These are phyloP conservation scores for Acanthacorydalis orientalis DNA, from an alignment of 2,888 invertebrate species.

Conservation along the genomic window DNA sequence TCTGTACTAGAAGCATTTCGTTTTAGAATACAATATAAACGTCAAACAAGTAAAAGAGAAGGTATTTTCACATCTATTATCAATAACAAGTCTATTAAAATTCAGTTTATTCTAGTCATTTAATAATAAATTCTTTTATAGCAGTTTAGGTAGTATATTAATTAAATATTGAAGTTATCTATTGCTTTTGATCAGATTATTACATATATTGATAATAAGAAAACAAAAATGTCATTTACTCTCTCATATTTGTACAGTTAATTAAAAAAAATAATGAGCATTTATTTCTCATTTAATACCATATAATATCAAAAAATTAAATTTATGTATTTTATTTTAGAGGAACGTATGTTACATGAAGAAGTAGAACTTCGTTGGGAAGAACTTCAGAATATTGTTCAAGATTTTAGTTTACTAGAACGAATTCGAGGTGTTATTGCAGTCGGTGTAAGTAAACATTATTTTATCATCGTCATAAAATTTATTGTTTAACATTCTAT, in stretches of 20 bases:
- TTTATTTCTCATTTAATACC: not conserved
- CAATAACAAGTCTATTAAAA: no score
- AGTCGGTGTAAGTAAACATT: constrained; percentile 26
- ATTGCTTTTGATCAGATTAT: no score
- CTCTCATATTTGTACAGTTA: no score
- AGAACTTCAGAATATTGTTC: constrained; percentile 39
- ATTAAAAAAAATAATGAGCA: not conserved
- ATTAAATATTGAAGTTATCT: no score
- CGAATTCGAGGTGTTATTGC: constrained; percentile 29
- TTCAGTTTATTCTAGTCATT: no score
- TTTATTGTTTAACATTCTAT: not conserved
- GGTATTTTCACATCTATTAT: no score
- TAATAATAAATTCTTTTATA: no score
- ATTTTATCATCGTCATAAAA: no score
- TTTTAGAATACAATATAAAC: constrained; percentile 74
- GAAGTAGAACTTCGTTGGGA: constrained; percentile 57
- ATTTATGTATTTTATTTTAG: constrained; percentile 21
- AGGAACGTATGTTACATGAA: constrained; percentile 60
- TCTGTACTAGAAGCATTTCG: constrained; percentile 78
- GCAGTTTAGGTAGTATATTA: no score
- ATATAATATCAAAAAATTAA: not conserved
- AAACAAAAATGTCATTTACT: no score
- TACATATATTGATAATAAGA: no score
- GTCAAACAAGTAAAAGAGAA: constrained; percentile 60
- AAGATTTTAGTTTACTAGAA: constrained; percentile 33